Evolutionary conservation across 2,113 vertebrate genomes (phyloP), one percentile per base, ranked within the genome.

Genomic region (Pao palembangensis): DNA sequence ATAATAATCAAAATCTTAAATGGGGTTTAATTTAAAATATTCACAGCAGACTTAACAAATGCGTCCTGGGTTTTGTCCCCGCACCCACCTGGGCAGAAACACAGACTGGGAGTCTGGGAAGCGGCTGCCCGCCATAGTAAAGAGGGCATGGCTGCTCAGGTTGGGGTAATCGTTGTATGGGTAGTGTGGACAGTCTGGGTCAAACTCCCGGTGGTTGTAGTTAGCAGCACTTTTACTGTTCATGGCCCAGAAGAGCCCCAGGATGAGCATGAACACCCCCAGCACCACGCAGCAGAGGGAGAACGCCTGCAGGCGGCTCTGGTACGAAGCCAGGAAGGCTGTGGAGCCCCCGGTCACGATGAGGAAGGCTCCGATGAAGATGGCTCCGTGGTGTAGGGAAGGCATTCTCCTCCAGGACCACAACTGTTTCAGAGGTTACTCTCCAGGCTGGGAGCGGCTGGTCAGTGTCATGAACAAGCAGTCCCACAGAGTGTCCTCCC

Each of bases 181-280:
- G 55, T 84, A 85, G 66, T 88, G 84, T 19, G 84, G 86, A 34
- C 85, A 88, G 6, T 86, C 86, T 5, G 79, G 81, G 55, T 79
- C 75, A 42, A 78, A 83, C n/a, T 89, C 85, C 21, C 44, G 65
- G 23, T 78, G 84, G 74, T 79, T 85, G 76, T 87, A 80, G 87
- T 81, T 81, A 19, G 58, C 18, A n/a, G 71, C 66, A 69, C 62
- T 85, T 70, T 91, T 91, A 53, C 80, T 85, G 76, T 90, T 92
- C 88, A 92, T 90, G 12, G 91, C 90, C 91, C 90, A 92, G 58
- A 91, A 91, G 3, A 92, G 77, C 41, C 91, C 91, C 56, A 92
- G 76, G 60, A 92, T 90, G 58, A 92, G 88, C 88, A 92, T 86
- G 61, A 92, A 74, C 43, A 91, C 90, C 57, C 91, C 91, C 25